phyloP scores from a whole-genome alignment of 2,888 invertebrate species.

The Amaurobius ferox region DNA sequence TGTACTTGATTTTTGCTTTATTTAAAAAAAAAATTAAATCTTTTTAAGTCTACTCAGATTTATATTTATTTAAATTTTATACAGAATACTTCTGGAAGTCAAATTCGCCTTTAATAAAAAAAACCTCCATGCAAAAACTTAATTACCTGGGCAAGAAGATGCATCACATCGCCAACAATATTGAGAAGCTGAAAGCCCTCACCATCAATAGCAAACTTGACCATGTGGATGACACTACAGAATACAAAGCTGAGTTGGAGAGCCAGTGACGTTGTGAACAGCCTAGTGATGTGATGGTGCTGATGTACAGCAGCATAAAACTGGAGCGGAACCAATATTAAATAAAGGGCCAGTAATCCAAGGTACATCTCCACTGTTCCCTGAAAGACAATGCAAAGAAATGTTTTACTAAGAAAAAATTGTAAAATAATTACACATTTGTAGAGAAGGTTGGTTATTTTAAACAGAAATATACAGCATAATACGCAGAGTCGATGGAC shows the following conservation, averaged over 20 bases:
- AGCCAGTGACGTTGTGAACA: constrained; percentile 91
- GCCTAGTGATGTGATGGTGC: constrained; percentile 89
- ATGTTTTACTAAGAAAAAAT: too few relatives aligned
- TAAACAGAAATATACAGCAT: too few relatives aligned
- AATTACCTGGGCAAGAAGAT: constrained; percentile 91
- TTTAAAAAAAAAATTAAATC: too few relatives aligned
- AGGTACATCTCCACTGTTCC: constrained; percentile 94
- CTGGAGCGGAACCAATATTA: constrained; percentile 91
- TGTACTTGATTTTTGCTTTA: too few relatives aligned
- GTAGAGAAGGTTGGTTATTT: too few relatives aligned
- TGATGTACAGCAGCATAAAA: constrained; percentile 92
- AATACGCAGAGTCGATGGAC: too few relatives aligned
- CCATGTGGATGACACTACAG: constrained; percentile 90
- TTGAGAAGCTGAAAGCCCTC: constrained; percentile 88
- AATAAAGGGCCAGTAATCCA: constrained; percentile 89
- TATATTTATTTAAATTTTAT: too few relatives aligned
- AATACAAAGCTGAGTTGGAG: constrained; percentile 91
- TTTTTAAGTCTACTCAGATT: too few relatives aligned
- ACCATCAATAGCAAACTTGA: constrained; percentile 94
- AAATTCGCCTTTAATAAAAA: too few relatives aligned
- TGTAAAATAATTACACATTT: too few relatives aligned
- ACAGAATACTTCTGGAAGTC: too few relatives aligned
- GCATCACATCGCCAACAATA: constrained; percentile 93
- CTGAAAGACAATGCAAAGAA: constrained; percentile 77
- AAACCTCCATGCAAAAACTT: too few relatives aligned